Conservation (phyloP, 2,888 invertebrate genomes). For the Elmis aenea region DNA sequence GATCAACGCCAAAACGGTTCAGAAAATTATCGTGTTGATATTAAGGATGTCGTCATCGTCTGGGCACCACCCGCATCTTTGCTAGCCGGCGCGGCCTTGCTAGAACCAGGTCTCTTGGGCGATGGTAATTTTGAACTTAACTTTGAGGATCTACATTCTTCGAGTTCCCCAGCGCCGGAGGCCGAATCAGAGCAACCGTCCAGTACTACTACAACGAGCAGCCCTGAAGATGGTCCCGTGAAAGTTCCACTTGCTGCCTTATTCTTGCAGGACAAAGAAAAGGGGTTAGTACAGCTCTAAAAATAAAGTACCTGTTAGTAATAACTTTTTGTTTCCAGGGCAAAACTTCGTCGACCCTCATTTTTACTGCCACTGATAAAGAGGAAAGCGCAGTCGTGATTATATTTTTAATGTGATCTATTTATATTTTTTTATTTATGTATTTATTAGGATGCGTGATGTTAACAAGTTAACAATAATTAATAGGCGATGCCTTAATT, state of each 20-base stretch:
- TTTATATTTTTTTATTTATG: neutral
- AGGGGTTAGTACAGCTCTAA: too few species aligned
- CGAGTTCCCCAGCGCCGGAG: neutral
- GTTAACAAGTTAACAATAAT: too few species aligned
- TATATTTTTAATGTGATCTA: neutral
- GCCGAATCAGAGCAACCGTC: neutral
- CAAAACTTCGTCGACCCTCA: slow-evolving; percentile 1
- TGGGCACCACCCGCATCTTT: slow-evolving; percentile 60
- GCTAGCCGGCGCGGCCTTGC: slow-evolving; percentile 52
- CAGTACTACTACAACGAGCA: neutral
- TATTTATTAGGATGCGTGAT: too few species aligned
- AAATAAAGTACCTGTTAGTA: too few species aligned
- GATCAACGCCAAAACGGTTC: slow-evolving; percentile 77
- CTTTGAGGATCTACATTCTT: slow-evolving; percentile 8
- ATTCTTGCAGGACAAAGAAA: too few species aligned
- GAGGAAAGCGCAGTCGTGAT: slow-evolving; percentile 3
- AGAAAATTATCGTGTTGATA: slow-evolving; percentile 66
- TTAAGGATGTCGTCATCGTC: slow-evolving; percentile 65
- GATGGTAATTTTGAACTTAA: slow-evolving; percentile 24
- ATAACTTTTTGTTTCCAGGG: neutral
- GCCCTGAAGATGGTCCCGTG: too few species aligned
- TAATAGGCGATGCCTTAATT: too few species aligned
- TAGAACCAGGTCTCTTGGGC: slow-evolving; percentile 35
- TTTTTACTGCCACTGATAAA: neutral
- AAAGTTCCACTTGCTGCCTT: too few species aligned